Percentiles rank a stretch among this genome's conserved stretches.
These are phyloP conservation scores for Parapsyche elsis DNA, from an alignment of 1,140 invertebrate species.

Conservation along the genomic window DNA sequence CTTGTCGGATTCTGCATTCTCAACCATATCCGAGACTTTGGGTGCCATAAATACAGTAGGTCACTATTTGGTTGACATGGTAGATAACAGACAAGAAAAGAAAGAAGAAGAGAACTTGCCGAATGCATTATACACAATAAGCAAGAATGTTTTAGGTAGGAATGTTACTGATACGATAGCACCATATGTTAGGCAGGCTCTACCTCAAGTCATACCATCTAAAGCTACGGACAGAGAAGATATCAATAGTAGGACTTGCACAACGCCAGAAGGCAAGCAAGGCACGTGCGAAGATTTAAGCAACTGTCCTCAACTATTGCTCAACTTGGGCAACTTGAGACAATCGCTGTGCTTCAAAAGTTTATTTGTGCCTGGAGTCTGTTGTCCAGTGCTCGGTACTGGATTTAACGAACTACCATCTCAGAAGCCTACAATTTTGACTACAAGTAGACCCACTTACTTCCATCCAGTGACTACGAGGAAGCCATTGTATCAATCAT, in stretches of 20 bases:
- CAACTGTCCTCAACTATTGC: conserved; percentile 85
- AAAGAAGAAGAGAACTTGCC: conserved; percentile 66
- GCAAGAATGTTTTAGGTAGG: conserved; percentile 82
- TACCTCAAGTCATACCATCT: conserved; percentile 68
- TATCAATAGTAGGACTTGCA: conserved; percentile 70
- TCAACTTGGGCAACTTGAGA: conserved; percentile 83
- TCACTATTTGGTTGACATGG: conserved; percentile 85
- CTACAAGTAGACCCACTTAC: conserved; percentile 58
- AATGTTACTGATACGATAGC: conserved; percentile 84
- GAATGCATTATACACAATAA: conserved; percentile 81
- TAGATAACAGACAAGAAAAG: conserved; percentile 63
- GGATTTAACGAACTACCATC: conserved; percentile 60
- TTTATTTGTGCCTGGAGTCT: conserved; percentile 90
- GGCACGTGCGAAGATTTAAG: conserved; percentile 91
- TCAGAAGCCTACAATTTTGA: conserved; percentile 61
- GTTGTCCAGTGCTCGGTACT: conserved; percentile 76
- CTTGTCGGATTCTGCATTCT: conserved; percentile 70
- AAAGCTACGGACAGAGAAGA: conserved; percentile 43
- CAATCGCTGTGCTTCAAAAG: conserved; percentile 93
- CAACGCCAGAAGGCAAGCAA: conserved; percentile 79
- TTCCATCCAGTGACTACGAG: conserved; percentile 64
- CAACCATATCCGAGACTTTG: conserved; percentile 74
- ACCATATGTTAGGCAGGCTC: conserved; percentile 75
- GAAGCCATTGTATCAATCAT: conserved; percentile 62
- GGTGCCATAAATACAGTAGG: conserved; percentile 86